Evolutionary conservation across 2,113 vertebrate genomes (phyloP).

Genomic region (Nematolebias whitei): DNA sequence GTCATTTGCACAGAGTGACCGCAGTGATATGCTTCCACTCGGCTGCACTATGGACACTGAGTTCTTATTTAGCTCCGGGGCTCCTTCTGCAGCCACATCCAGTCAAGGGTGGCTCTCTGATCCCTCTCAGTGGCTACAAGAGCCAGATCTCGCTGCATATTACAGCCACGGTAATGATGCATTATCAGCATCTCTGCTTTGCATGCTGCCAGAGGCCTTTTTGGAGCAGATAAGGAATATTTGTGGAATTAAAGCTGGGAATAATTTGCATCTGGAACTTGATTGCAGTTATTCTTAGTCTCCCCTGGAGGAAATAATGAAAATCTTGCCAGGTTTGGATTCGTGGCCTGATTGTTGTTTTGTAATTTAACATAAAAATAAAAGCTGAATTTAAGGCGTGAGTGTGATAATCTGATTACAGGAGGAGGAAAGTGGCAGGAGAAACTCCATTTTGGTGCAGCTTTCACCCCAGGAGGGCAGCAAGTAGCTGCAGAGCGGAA

Average conservation of each 20-base stretch:
- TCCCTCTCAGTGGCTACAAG: conserved; percentile 40
- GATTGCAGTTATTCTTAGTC: conserved; percentile 4
- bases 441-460: conserved; percentile 48
- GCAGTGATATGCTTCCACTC: conserved; percentile 70
- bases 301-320: conserved; percentile 5
- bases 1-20: conserved; percentile 75
- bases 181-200: conserved; percentile 41
- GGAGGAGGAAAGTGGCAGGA: conserved; percentile 10
- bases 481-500: conserved; percentile 38
- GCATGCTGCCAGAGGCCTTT: conserved; percentile 38
- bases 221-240: conserved; percentile 48
- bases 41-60: conserved; percentile 74
- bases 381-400: conserved; percentile 25
- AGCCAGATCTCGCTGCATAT: conserved; percentile 50
- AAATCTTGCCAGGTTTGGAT: background rate
- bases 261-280: conserved; percentile 40
- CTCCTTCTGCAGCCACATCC: conserved; percentile 68
- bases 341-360: conserved; percentile 4
- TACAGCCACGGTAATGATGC: conserved; percentile 47
- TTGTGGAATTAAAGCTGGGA: conserved; percentile 28
- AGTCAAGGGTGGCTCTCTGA: conserved; percentile 70
- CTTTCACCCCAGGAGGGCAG: conserved; percentile 2
- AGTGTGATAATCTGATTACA: conserved; percentile 28
- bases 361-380: background rate
- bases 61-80: conserved; percentile 75